phyloP scores from a whole-genome alignment of 2,797 vertebrate genomes.

The Poeciliopsis paucimaculata region DNA sequence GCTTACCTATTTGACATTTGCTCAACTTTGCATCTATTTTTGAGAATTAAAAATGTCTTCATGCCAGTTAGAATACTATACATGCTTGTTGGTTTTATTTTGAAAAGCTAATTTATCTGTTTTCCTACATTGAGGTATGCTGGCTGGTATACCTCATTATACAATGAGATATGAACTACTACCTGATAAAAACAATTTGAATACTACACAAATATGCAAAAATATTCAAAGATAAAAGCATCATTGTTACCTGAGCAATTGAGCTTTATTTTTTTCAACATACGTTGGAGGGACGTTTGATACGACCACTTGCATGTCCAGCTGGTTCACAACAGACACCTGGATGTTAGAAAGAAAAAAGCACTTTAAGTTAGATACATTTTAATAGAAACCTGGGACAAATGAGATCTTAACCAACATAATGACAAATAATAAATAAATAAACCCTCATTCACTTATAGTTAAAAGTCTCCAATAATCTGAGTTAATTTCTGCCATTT shows the following conservation, averaged over 20 bases:
- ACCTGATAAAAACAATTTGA: neutral
- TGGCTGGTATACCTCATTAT: neutral
- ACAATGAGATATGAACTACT: neutral
- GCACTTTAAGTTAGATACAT: neutral
- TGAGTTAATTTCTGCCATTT: neutral
- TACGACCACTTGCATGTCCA: conserved; percentile 99
- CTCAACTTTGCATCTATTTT: neutral
- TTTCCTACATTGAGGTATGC: neutral
- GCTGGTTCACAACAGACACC: conserved; percentile 98
- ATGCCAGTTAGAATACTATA: neutral
- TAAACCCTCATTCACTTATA: neutral
- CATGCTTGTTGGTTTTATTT: neutral
- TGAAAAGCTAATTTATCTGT: neutral
- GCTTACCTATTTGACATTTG: neutral
- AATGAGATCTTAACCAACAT: neutral
- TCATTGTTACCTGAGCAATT: conserved; percentile 88
- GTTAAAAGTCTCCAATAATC: neutral
- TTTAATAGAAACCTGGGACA: neutral
- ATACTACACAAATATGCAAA: neutral
- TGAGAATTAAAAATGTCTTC: neutral
- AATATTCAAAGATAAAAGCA: neutral
- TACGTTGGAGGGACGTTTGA: conserved; percentile 95
- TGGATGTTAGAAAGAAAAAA: conserved; percentile 46
- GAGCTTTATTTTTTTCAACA: conserved; percentile 95
- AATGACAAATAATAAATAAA: neutral